Conservation (phyloP, 92 coral and sea anemone genomes). For the Epizoanthus rinbou region DNA sequence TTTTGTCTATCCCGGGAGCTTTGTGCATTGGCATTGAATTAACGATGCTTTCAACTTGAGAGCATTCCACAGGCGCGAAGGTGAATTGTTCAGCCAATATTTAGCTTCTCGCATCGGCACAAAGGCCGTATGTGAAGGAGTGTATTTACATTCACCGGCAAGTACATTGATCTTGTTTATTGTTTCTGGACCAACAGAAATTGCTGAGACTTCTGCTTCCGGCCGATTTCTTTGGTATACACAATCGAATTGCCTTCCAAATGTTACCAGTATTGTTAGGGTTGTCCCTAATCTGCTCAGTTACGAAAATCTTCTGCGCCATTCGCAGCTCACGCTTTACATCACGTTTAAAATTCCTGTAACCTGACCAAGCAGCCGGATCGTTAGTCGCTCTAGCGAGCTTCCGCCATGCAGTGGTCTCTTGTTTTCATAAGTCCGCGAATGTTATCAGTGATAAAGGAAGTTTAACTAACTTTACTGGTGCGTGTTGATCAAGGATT, state of each 20-base stretch:
- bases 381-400: slow-evolving; percentile 45
- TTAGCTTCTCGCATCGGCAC: slow-evolving; percentile 10
- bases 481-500: slow-evolving; percentile 27
- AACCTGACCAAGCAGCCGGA: slow-evolving; percentile 46
- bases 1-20: slow-evolving; percentile 46
- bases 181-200: slow-evolving; percentile 46
- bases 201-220: slow-evolving; percentile 25
- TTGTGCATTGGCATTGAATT: slow-evolving; percentile 30
- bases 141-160: slow-evolving; percentile 39
- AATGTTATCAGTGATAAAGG: slow-evolving; percentile 23
- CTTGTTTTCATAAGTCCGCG: slow-evolving; percentile 39
- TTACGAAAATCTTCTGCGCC: slow-evolving; percentile 40
- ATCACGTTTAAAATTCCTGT: slow-evolving; percentile 48
- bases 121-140: slow-evolving; percentile 36
- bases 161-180: slow-evolving; percentile 36
- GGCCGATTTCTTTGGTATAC: slow-evolving; percentile 54
- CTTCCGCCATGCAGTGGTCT: slow-evolving; percentile 34
- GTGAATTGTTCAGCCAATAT: slow-evolving; percentile 49
- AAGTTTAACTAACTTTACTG: slow-evolving; percentile 1
- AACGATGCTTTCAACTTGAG: slow-evolving; percentile 41
- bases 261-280: slow-evolving; percentile 46
- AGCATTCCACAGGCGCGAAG: slow-evolving; percentile 39
- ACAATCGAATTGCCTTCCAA: slow-evolving; percentile 53
- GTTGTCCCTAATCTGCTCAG: slow-evolving; percentile 39
- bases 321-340: slow-evolving; percentile 45